Base-by-base conservation (phyloP, 1,140 invertebrate genomes). In the Pachyrhynchus sulphureomaculatus region DNA sequence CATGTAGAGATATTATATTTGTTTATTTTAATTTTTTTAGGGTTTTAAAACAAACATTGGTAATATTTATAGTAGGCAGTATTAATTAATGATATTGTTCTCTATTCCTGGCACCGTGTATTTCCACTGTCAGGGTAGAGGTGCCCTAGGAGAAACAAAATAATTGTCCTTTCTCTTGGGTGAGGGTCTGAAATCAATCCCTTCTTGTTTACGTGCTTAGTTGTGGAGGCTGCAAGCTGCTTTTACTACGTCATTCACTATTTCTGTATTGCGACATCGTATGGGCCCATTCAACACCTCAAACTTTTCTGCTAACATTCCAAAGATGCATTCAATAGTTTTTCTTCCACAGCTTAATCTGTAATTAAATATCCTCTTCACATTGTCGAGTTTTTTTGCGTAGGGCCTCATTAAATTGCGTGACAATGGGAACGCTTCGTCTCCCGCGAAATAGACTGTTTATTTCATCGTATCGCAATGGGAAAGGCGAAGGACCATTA, bases 241-340 rank as follows among this genome's bases (percentile, higher is more conserved):
- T 64, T 42, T 62, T 48, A 64, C 51, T 61, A 47, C 41, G 18
- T 64, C 39, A 44, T 52, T 41, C 12, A 55, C 33, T 61, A 41
- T 54, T 54, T 8, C 26, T 62, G 45, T 45, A 39, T 64, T 26
- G 54, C 51, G 42, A 55, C 59, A 62, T 47, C 64, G 51, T 62
- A 65, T 65, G 36, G 44, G 53, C 24, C 45, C 36, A 59, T 59
- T 51, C 4, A 59, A 47, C 34, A 56, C 52, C 20, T 21, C 44
- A 26, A 64, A 60, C 34, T 64, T 64, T 60, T 64, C 48, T 60
- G 62, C 56, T 61, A 36, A 47, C 56, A 64, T 64, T 53, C 56
- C 62, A 60, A 64, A 64, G 4, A 61, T 56, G 29, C 58, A 60
- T 53, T 57, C 41, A 51, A 59, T 59, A 37, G 56, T 49, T 51